Evolutionary conservation across 30 jellyfish, hydroid and myxozoan species (phyloP).

Genomic region (Cassiopea andromeda): DNA sequence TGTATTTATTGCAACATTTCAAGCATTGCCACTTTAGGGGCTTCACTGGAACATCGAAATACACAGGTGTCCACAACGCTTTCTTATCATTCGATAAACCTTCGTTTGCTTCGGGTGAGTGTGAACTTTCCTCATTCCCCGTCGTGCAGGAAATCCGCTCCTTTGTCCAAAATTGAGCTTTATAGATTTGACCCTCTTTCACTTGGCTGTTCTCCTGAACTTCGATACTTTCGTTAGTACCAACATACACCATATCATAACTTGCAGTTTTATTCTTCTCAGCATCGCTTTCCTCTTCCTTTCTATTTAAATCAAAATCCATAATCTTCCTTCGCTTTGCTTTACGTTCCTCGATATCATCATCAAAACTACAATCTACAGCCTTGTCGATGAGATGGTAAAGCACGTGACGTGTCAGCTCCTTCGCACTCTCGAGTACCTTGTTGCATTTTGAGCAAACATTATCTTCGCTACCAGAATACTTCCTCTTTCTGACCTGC

Average conservation of each 20-base stretch:
- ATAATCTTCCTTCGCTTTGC: background rate
- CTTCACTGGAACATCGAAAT: conserved; percentile 41
- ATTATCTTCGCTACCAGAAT: background rate
- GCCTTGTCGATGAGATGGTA: conserved; percentile 51
- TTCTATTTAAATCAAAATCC: background rate
- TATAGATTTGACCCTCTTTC: conserved; percentile 4
- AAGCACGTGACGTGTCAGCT: conserved; percentile 39
- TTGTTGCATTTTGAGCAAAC: conserved; percentile 13
- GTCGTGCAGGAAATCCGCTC: conserved; percentile 18
- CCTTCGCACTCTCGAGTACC: conserved; percentile 32
- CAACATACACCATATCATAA: background rate
- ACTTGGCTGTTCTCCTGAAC: background rate
- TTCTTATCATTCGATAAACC: background rate
- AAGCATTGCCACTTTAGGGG: conserved; percentile 47
- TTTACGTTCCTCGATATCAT: background rate
- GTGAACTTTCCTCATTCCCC: background rate
- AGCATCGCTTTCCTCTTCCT: background rate
- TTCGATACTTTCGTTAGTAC: background rate
- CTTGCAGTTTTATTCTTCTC: background rate
- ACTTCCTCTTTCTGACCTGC: conserved; percentile 28
- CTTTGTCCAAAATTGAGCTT: conserved; percentile 44
- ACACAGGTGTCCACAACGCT: conserved; percentile 44
- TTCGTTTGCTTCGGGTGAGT: background rate
- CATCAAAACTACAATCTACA: background rate
- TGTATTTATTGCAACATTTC: conserved; percentile 16